Evolutionary conservation across 2,888 invertebrate species (phyloP).

Genomic region (Palloptera scutellata): DNA sequence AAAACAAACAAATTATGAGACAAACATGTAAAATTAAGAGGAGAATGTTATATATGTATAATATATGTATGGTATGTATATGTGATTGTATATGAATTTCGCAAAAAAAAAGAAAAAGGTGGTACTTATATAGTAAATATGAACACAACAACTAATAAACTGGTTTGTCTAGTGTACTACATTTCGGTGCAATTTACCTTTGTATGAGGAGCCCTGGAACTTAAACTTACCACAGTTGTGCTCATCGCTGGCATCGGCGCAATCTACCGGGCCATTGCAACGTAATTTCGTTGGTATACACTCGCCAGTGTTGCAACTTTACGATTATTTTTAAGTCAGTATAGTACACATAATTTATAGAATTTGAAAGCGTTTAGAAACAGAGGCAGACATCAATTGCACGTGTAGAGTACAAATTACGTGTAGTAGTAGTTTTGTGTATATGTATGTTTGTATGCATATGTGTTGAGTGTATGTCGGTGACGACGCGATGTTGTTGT

Average conservation of each 20-base stretch:
- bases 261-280: conserved; percentile 69
- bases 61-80: no score
- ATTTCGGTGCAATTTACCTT: background rate
- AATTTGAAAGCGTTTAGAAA: conserved; percentile 20
- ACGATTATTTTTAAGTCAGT: conserved; percentile 21
- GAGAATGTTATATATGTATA: no score
- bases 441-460: conserved; percentile 14
- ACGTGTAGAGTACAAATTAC: conserved; percentile 24
- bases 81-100: no score
- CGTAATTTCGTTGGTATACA: conserved; percentile 69
- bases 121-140: no score
- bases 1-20: no score
- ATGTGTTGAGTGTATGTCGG: conserved; percentile 21
- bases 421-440: conserved; percentile 29
- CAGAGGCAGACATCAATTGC: conserved; percentile 12
- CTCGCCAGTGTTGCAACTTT: conserved; percentile 69
- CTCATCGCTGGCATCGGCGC: conserved; percentile 72
- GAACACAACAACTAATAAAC: background rate
- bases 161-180: background rate
- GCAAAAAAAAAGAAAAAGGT: background rate
- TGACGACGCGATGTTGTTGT: conserved; percentile 12
- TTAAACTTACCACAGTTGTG: conserved; percentile 67
- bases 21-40: no score
- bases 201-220: background rate
- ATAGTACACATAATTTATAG: conserved; percentile 10